A percentile compares a stretch with the other conserved stretches of the same genome.
phyloP scores from a whole-genome alignment of 2,888 invertebrate species.

The Chydorus sphaericus region DNA sequence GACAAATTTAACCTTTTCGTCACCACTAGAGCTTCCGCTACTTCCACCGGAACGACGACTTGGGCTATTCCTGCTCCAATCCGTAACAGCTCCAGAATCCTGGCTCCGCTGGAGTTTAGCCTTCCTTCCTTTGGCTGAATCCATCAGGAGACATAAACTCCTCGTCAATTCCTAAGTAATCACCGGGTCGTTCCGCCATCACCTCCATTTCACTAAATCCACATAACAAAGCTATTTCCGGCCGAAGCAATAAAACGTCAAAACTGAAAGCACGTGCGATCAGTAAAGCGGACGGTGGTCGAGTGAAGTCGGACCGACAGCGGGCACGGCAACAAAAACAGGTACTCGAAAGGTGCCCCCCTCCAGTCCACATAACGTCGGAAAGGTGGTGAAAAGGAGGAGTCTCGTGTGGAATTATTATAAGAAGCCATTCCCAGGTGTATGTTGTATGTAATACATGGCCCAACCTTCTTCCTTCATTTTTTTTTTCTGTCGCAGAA shows the following conservation, averaged over 20 bases:
- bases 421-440: neutral
- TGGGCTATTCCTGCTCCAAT: constrained; percentile 23
- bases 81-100: constrained; percentile 25
- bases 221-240: neutral
- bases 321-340: constrained; percentile 2
- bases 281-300: neutral
- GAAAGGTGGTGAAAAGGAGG: neutral
- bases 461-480: no score
- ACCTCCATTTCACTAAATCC: neutral
- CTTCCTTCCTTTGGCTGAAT: neutral
- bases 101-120: constrained; percentile 22
- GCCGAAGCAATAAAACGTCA: no score
- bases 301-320: neutral
- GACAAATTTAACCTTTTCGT: constrained; percentile 82
- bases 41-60: constrained; percentile 13
- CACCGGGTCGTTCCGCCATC: neutral
- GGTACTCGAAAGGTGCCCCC: no score
- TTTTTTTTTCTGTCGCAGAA: no score
- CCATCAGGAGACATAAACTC: neutral
- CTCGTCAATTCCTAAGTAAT: neutral
- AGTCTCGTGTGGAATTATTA: neutral
- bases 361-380: no score
- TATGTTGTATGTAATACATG: neutral
- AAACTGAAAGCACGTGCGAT: neutral
- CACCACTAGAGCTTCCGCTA: constrained; percentile 32